Evolutionary conservation across 2,797 vertebrate species (phyloP), one percentile per base, ranked within the genome.

Genomic region (Phrynocephalus forsythii): DNA sequence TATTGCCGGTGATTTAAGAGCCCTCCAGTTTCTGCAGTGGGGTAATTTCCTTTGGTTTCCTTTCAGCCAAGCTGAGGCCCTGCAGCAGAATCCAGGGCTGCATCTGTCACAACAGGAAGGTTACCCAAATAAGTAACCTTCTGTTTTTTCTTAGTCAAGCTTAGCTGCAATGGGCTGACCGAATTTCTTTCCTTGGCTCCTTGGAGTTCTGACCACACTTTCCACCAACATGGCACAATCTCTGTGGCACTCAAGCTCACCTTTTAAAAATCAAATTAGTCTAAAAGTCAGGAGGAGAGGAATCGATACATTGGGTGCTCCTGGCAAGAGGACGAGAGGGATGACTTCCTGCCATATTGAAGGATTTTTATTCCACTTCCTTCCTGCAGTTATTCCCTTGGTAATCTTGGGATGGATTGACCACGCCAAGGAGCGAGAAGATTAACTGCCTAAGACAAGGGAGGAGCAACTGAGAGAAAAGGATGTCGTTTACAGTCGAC

Each of bases 381-480:
- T 82, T 69, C 89, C 80, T 24, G 67, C 28, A 88, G 71, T 60
- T 2, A 6, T 69, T 81, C 68, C 86, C 67, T 84, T 26, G 24
- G 60, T 22, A 75, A 82, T 50, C 75, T 72, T 79, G 87, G 87
- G 84, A 88, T 78, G 85, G 87, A 84, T 82, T 75, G 9, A 28
- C 18, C 0, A 0, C 30, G 79, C 4, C 50, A 60, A 81, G 20
- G 0, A 88, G 6, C 67, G 68, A 79, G 48, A 56, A 88, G 86
- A 92, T 48, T 15, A 88, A 84, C 63, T 89, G 44, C 56, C 0
- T 18, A 28, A 30, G 26, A 78, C 3, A 75, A 86, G 5, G 84
- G 82, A 88, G 3, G 44, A 92, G 81, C 90, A 85, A 90, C 88
- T 72, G 2, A 26, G 6, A 87, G 73, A 52, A 82, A 0, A 85